Percentiles rank a stretch among this genome's conserved stretches.
These are phyloP conservation scores for Lutjanus campechanus DNA, from an alignment of 2,797 vertebrate genomes.

Conservation along the genomic window DNA sequence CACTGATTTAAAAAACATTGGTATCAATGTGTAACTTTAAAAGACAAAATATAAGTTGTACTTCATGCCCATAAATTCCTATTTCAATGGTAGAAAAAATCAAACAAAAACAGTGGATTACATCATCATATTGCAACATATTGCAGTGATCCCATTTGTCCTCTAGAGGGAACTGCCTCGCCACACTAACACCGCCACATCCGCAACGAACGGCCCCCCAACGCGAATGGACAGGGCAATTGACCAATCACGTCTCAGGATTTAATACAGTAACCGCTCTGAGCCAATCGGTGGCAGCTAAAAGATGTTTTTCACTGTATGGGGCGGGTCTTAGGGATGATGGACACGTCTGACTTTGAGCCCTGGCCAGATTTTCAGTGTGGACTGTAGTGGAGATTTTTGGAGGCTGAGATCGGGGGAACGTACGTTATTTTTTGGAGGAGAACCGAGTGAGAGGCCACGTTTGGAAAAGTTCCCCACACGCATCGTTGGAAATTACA, in stretches of 20 bases:
- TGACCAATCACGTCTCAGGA: constrained; percentile 64
- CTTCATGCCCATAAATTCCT: background rate
- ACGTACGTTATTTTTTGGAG: constrained; percentile 55
- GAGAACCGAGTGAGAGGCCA: constrained; percentile 57
- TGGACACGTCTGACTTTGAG: constrained; percentile 68
- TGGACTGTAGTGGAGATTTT: constrained; percentile 64
- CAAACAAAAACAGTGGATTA: background rate
- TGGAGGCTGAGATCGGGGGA: constrained; percentile 62
- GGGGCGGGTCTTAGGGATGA: constrained; percentile 73
- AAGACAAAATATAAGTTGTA: background rate
- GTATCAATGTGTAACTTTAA: background rate
- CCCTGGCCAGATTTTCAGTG: constrained; percentile 61
- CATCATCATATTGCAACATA: background rate
- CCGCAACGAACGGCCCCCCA: constrained; percentile 41
- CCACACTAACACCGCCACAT: constrained; percentile 11
- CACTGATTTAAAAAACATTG: background rate
- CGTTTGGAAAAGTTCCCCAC: constrained; percentile 59
- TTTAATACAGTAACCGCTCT: constrained; percentile 58
- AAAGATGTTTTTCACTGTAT: constrained; percentile 73
- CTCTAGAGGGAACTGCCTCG: constrained; percentile 55
- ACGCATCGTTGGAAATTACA: constrained; percentile 45
- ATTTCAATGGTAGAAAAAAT: background rate
- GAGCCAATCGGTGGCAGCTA: constrained; percentile 59
- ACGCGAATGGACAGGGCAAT: constrained; percentile 3
- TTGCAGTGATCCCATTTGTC: background rate